Evolutionary conservation across 2,797 vertebrate species (phyloP).

Genomic region (Sebastolobus altivelis): DNA sequence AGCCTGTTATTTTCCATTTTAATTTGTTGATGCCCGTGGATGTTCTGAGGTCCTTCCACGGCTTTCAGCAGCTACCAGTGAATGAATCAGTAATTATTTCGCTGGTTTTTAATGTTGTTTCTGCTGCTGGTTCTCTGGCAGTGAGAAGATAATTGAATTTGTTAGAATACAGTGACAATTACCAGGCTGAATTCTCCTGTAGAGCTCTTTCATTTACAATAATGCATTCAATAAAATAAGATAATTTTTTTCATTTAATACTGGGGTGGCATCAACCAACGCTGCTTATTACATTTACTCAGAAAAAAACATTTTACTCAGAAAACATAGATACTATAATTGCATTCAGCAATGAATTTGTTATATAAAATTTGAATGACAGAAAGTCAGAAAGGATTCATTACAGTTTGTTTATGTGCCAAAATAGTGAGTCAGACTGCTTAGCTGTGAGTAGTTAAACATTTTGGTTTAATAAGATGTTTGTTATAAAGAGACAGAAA

Average conservation of each 20-base stretch:
- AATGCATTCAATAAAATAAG: slow-evolving; percentile 11
- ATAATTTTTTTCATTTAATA: slow-evolving; percentile 14
- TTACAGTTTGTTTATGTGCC: neutral
- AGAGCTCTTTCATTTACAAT: slow-evolving; percentile 29
- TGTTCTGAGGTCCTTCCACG: neutral
- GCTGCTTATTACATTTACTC: slow-evolving; percentile 5
- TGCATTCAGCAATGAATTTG: neutral
- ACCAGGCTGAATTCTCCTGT: slow-evolving; percentile 15
- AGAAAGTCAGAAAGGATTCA: neutral
- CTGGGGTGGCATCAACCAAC: neutral
- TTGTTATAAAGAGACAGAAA: neutral
- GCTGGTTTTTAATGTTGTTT: slow-evolving; percentile 32
- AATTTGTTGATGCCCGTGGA: slow-evolving; percentile 39
- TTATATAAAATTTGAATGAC: neutral
- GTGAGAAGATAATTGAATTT: slow-evolving; percentile 50
- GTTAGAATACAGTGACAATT: slow-evolving; percentile 29
- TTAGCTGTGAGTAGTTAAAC: neutral
- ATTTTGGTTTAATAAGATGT: neutral
- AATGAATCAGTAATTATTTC: slow-evolving; percentile 54
- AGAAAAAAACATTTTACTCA: neutral
- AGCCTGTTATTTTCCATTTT: slow-evolving; percentile 26
- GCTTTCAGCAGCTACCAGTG: slow-evolving; percentile 25
- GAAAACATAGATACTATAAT: neutral
- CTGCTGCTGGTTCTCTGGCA: slow-evolving; percentile 28
- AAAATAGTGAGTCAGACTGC: neutral